These are phyloP conservation scores for Seriola rivoliana DNA, from an alignment of 2,113 vertebrate genomes.

Conservation along the genomic window DNA sequence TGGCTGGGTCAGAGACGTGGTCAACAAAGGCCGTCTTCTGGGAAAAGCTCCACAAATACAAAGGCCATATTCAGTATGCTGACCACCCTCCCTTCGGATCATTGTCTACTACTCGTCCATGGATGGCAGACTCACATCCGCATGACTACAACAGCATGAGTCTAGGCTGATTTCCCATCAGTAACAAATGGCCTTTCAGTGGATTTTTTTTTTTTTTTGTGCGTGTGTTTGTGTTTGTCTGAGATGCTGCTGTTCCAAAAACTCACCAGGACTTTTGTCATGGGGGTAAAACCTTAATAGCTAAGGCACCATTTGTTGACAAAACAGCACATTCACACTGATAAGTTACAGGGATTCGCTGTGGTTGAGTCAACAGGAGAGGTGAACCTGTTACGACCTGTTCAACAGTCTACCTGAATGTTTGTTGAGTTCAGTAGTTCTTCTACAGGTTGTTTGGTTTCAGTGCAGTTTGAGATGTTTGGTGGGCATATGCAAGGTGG, in stretches of 20 bases:
- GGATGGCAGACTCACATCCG: constrained; percentile 54
- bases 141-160: constrained; percentile 51
- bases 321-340: constrained; percentile 21
- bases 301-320: constrained; percentile 15
- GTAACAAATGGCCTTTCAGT: constrained; percentile 46
- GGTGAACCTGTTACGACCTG: background rate
- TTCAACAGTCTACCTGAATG: background rate
- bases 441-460: background rate
- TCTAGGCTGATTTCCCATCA: constrained; percentile 45
- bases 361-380: constrained; percentile 39
- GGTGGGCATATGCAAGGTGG: background rate
- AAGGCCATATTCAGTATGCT: constrained; percentile 62
- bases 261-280: constrained; percentile 27
- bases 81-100: constrained; percentile 16
- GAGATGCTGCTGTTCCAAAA: constrained; percentile 36
- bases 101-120: constrained; percentile 28
- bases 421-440: background rate
- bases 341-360: background rate
- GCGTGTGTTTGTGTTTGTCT: constrained; percentile 35
- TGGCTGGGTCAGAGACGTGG: constrained; percentile 27
- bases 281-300: constrained; percentile 12
- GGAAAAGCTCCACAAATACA: constrained; percentile 52
- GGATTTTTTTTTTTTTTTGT: background rate
- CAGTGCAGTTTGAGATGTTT: constrained; percentile 4
- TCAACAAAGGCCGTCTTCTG: constrained; percentile 58